phyloP scores from a whole-genome alignment of 2,113 vertebrate genomes.

The Pica pica region DNA sequence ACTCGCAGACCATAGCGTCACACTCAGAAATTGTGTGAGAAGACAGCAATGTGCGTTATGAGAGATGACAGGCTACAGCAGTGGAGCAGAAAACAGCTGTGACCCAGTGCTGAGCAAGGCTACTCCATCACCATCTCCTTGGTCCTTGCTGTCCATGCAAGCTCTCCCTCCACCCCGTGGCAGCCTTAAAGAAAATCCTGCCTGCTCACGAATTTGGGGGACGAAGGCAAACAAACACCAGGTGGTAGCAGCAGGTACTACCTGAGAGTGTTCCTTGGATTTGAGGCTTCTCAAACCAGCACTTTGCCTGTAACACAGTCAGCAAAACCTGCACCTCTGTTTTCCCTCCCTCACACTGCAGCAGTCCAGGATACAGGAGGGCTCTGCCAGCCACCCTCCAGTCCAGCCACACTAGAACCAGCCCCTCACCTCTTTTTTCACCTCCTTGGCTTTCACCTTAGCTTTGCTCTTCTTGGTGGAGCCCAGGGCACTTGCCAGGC shows the following conservation, averaged over 20 bases:
- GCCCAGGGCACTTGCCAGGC: slow-evolving; percentile 68
- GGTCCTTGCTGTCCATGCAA: neutral
- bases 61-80: neutral
- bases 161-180: neutral
- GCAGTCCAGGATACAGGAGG: neutral
- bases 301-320: neutral
- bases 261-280: neutral
- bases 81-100: neutral
- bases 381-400: neutral
- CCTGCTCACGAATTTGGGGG: neutral
- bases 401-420: neutral
- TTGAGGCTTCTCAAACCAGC: neutral
- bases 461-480: slow-evolving; percentile 81
- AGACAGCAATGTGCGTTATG: neutral
- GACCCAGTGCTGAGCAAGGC: neutral
- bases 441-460: slow-evolving; percentile 85
- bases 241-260: neutral
- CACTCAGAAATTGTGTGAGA: neutral
- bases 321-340: neutral
- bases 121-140: neutral
- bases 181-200: neutral
- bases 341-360: neutral
- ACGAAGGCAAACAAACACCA: neutral
- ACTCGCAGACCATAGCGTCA: neutral
- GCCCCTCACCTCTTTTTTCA: slow-evolving; percentile 80